A percentile compares a stretch with the other conserved stretches of the same genome.
phyloP scores from a whole-genome alignment of 2,797 vertebrate species.

The Sparidentex hasta region DNA sequence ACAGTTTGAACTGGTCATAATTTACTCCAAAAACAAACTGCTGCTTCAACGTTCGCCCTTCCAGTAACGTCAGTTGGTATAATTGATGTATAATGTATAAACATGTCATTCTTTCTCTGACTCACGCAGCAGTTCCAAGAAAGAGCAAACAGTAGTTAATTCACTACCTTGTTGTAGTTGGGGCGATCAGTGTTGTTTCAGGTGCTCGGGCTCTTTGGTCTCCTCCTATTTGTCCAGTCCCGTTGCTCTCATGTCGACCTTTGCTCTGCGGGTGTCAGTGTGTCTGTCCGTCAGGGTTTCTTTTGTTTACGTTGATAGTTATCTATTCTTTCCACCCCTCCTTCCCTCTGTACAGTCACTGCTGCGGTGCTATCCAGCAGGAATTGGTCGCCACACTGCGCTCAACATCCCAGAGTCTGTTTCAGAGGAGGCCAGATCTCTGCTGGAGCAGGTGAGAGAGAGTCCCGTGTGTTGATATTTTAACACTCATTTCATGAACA shows the following conservation, averaged over 20 bases:
- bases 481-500: neutral
- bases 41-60: conserved; percentile 28
- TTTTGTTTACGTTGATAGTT: conserved; percentile 69
- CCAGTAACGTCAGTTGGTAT: conserved; percentile 26
- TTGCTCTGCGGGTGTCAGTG: conserved; percentile 56
- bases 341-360: conserved; percentile 86
- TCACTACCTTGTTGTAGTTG: conserved; percentile 59
- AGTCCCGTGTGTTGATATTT: neutral
- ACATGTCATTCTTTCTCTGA: conserved; percentile 44
- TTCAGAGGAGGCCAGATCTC: conserved; percentile 94
- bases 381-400: conserved; percentile 94
- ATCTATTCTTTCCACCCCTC: conserved; percentile 73
- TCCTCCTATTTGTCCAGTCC: conserved; percentile 73
- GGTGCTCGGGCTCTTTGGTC: conserved; percentile 68
- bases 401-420: conserved; percentile 94
- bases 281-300: conserved; percentile 28
- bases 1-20: conserved; percentile 26
- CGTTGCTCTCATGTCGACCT: conserved; percentile 43
- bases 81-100: conserved; percentile 5
- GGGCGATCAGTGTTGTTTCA: conserved; percentile 84
- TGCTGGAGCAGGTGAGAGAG: conserved; percentile 93
- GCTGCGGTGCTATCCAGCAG: conserved; percentile 94
- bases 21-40: conserved; percentile 31
- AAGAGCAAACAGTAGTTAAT: conserved; percentile 69
- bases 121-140: conserved; percentile 66